A percentile compares a stretch with the other conserved stretches of the same genome.
Conservation (phyloP, 2,888 invertebrate species). For the Acleris literana region DNA sequence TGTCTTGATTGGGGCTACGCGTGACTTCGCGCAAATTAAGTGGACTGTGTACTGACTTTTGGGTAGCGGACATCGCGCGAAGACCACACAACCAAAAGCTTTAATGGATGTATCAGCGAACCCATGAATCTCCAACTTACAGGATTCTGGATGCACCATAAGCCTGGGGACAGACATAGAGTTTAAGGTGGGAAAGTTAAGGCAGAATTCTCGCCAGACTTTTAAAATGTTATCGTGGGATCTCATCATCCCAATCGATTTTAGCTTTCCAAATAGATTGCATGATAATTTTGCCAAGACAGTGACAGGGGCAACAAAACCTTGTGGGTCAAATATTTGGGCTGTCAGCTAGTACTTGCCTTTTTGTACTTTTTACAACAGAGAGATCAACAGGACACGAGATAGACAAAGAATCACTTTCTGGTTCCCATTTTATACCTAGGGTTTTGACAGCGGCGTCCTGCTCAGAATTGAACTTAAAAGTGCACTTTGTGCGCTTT, state of each 20-base stretch:
- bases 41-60: conserved; percentile 1
- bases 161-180: too few relatives aligned
- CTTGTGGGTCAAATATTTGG: neutral
- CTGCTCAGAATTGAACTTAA: neutral
- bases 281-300: neutral
- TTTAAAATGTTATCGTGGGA: neutral
- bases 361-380: neutral
- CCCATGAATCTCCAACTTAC: conserved; percentile 3
- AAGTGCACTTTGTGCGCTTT: neutral
- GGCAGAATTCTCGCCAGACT: neutral
- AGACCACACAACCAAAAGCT: neutral
- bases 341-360: neutral
- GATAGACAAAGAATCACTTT: too few relatives aligned
- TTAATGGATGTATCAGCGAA: neutral
- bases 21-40: neutral
- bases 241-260: neutral
- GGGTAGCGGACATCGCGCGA: neutral
- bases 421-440: neutral
- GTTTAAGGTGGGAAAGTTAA: neutral
- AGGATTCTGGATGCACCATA: neutral
- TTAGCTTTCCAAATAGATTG: conserved; percentile 1
- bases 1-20: neutral
- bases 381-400: too few relatives aligned
- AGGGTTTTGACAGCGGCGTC: neutral
- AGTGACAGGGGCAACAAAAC: too few relatives aligned